Evolutionary conservation across 2,113 vertebrate genomes (phyloP), one percentile per base, ranked within the genome.

Genomic region (Pseudonaja textilis): DNA sequence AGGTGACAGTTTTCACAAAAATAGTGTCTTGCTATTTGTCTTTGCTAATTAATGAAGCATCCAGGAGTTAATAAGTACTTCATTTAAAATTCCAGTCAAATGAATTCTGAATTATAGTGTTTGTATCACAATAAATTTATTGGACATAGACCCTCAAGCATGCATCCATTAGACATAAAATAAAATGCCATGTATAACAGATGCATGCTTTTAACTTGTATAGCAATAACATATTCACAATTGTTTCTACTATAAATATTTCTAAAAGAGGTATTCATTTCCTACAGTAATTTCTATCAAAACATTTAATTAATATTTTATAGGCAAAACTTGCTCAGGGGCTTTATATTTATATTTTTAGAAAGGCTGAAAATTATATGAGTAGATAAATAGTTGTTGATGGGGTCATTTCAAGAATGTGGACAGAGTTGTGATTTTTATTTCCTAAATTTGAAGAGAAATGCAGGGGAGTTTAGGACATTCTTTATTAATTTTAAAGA

Each of bases 1-100:
- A 93, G 50, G 87, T 64, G 20, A 61, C 8, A 89, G 59, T 94
- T 94, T 93, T 92, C 90, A 94, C 93, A 93, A 92, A 45, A 50
- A 90, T 54, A 87, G 34, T 34, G 47, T 69, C 74, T 89, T 86
- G 57, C 25, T 69, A 22, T 87, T 93, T 93, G 56, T 64, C 47
- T 47, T 87, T 50, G 47, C 55, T 91, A 91, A 89, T 93, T 87
- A 93, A 93, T 91, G 87, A 86, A 69, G 50, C 52, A 64, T 20
- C 69, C 64, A 64, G 52, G 55, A 93, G 25, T 89, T 85, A 87
- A 89, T 39, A n/a, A 50, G 26, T 56, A 22, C 25, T 89, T 56
- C 11, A 89, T 89, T 91, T 88, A 56, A 89, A 86, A 92, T 69
- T 45, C 56, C 26, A 92, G 3, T 88, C 23, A 96, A 16, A 88